phyloP scores from a whole-genome alignment of 1,140 invertebrate genomes.

The Heliothis subflexa region DNA sequence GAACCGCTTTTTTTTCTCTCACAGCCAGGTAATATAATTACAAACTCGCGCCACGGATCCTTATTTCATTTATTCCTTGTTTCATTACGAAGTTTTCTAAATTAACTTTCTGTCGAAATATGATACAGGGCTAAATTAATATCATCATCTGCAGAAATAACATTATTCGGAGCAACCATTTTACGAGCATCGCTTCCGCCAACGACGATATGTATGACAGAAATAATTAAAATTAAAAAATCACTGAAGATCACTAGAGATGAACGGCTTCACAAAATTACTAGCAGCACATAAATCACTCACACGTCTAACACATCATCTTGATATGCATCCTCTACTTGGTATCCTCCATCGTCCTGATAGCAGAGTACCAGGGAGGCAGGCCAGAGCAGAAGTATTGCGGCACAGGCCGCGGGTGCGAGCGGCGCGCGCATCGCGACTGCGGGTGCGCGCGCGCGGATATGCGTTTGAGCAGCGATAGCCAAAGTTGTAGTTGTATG shows the following conservation, averaged over 20 bases:
- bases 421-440: slow-evolving; percentile 81
- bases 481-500: slow-evolving; percentile 61
- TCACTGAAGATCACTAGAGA: slow-evolving; percentile 34
- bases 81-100: not conserved
- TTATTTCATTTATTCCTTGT: not conserved
- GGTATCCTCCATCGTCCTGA: slow-evolving; percentile 71
- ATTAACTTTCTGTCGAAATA: slow-evolving; percentile 17
- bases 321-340: slow-evolving; percentile 74
- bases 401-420: slow-evolving; percentile 66
- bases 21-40: not conserved
- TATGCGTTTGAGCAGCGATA: slow-evolving; percentile 74
- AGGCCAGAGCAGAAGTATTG: slow-evolving; percentile 65
- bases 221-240: slow-evolving; percentile 41
- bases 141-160: slow-evolving; percentile 26
- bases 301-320: slow-evolving; percentile 78
- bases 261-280: slow-evolving; percentile 22
- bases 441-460: slow-evolving; percentile 65
- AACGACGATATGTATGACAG: slow-evolving; percentile 16
- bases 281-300: slow-evolving; percentile 55
- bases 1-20: not conserved
- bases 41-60: not conserved
- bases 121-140: slow-evolving; percentile 5
- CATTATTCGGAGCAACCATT: slow-evolving; percentile 38
- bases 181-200: slow-evolving; percentile 37
- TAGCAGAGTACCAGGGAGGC: slow-evolving; percentile 69